Base-by-base conservation (phyloP, 2,888 invertebrate genomes). In the Mechanitis messenoides region DNA sequence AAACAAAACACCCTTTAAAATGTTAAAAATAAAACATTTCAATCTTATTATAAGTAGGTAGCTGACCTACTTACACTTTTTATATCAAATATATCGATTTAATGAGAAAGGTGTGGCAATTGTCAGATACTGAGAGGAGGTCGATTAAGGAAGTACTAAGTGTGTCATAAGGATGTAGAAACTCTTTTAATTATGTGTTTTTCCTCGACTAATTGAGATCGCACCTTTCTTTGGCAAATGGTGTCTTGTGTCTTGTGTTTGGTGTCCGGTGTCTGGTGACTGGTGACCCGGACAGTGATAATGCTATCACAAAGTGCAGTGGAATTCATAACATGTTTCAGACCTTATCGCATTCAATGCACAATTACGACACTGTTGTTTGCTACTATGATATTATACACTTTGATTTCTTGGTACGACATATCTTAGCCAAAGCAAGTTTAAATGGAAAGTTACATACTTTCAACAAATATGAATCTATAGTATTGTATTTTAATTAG, bases 221-320 rank as follows among this genome's bases (percentile, higher is more conserved):
- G 74, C 76, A 74, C 72, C 66, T 73, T 77, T 72, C 78, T 79
- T 78, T 77, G 77, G 60, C 69, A 77, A 69, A 70, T 67, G 71
- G 68, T 65, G 69, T 67, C 73, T 20, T 20, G 20, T 20, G 20
- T 20, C 20, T 20, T 20, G 20, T 20, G 20, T 20, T 20, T 20
- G 20, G 20, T 20, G 20, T 20, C 20, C 20, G 71, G 68, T 65
- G 69, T 67, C 73, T 71, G 67, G 59, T 74, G 78, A 78, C 78
- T 70, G 67, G 60, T 74, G 78, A 78, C 78, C 78, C 77, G 78
- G 75, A 75, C 76, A 61, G 66, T 60, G 78, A 78, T 78, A 78
- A 66, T 45, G 62, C 68, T 78, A 78, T 80, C 78, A 62, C 65
- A 67, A 71, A 74, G 68, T 76, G 75, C 76, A 77, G 68, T 70